phyloP scores from a whole-genome alignment of 92 coral and sea anemone species.

The Parazoanthus swiftii region DNA sequence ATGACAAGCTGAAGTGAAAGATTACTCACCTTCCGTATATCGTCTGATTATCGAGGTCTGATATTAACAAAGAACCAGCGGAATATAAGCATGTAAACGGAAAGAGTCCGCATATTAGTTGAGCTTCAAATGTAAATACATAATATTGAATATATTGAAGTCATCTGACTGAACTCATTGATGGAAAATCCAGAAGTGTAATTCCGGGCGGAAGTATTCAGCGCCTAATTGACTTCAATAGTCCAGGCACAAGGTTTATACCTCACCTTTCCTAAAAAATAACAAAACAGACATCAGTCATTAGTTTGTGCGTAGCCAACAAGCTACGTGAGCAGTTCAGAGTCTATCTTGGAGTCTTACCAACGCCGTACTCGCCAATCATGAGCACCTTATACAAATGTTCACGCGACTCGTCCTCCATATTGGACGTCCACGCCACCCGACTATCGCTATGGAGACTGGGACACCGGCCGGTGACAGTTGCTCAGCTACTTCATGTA shows the following conservation, averaged over 20 bases:
- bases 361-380: conserved; percentile 93
- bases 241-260: neutral
- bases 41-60: conserved; percentile 93
- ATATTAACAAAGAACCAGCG: neutral
- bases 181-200: neutral
- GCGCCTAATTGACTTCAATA: neutral
- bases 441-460: neutral
- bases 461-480: neutral
- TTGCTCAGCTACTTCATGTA: too few species aligned
- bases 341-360: conserved; percentile 43
- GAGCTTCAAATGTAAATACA: neutral
- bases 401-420: conserved; percentile 65
- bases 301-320: neutral
- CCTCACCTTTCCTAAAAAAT: conserved; percentile 85
- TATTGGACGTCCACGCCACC: neutral
- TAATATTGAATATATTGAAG: neutral
- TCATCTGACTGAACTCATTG: neutral
- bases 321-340: neutral
- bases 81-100: neutral
- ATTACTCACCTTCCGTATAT: conserved; percentile 88
- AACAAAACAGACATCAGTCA: conserved; percentile 7
- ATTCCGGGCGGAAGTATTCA: conserved; percentile 10
- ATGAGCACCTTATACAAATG: conserved; percentile 89
- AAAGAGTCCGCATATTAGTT: neutral
- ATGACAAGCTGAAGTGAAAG: neutral